A percentile compares a stretch with the other conserved stretches of the same genome.
Conservation (phyloP, 1,140 invertebrate genomes). For the Atopsyche davidsoni region DNA sequence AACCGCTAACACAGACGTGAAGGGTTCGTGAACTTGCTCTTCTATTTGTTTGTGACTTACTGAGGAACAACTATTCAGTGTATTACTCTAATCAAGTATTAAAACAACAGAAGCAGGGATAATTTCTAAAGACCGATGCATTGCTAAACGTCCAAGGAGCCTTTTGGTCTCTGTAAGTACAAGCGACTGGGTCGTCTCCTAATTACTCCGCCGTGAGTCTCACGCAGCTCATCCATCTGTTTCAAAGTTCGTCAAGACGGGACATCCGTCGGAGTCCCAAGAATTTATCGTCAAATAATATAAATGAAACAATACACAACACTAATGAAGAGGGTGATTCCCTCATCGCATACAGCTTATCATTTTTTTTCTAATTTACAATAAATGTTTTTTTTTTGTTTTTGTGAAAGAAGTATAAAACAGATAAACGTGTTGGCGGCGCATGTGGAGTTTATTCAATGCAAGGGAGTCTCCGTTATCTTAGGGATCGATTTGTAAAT, state of each 20-base stretch:
- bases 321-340: no score
- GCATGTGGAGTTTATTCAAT: slow-evolving; percentile 13
- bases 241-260: no score
- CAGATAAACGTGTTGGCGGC: background rate
- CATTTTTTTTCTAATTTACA: slow-evolving; percentile 5
- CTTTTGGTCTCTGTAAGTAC: slow-evolving; percentile 26
- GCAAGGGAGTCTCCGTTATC: slow-evolving; percentile 15
- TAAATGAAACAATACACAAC: slow-evolving; percentile 10
- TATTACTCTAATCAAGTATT: slow-evolving; percentile 18
- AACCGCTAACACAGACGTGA: background rate
- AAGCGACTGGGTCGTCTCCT: slow-evolving; percentile 29
- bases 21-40: background rate
- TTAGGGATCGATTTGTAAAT: slow-evolving; percentile 4
- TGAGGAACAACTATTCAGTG: slow-evolving; percentile 1
- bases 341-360: no score
- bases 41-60: slow-evolving; percentile 3
- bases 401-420: background rate
- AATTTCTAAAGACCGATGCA: slow-evolving; percentile 24
- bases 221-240: no score
- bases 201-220: no score
- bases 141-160: slow-evolving; percentile 26
- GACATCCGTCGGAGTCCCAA: slow-evolving; percentile 1
- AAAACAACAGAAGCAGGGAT: slow-evolving; percentile 15
- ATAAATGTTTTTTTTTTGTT: background rate
- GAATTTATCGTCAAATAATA: slow-evolving; percentile 11